Evolutionary conservation across 2,113 vertebrate species (phyloP), one percentile per base, ranked within the genome.

Genomic region (Hemichromis elongatus): DNA sequence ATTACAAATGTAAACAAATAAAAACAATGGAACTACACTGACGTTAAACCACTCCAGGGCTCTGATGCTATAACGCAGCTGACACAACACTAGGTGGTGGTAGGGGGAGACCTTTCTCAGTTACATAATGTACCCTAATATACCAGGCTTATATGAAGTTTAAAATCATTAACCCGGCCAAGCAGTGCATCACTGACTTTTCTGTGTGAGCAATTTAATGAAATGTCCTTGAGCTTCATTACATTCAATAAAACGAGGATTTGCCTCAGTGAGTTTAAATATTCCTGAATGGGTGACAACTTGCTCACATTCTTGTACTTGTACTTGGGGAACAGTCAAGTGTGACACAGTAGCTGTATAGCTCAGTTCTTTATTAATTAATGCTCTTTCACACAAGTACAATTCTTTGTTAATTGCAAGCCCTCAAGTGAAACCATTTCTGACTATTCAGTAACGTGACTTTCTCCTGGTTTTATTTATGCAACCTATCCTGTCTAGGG

Each of bases 21-120:
- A 55, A 86, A 83, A 85, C 68, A 53, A 83, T 30, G 16, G 82
- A 83, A 90, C 54, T 56, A 53, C 26, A 9, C 30, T 89, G 90
- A 91, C 82, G 83, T 79, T 61, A 77, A 90, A 33, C 54, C 84
- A 3, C 91, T 50, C 55, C 90, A 4, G 94, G 88, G 47, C 85
- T 87, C 84, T 81, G 81, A 85, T 90, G 59, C 78, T 56, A 18
- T 81, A 89, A 90, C 89, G 82, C 94, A 95, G 92, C 93, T 93
- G 92, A 91, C 90, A 91, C 85, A 91, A 93, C 93, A 92, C 35
- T 24, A 16, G 3, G 50, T 1, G 30, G 57, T 2, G 37, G 16
- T 3, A 2, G 19, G 45, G 14, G 55, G 59, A 75, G 47, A 61
- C 19, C 30, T 66, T 87, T 86, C 80, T 77, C 85, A 21, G 77